phyloP scores from a whole-genome alignment of 2,797 vertebrate species.

The Remorina albescens region DNA sequence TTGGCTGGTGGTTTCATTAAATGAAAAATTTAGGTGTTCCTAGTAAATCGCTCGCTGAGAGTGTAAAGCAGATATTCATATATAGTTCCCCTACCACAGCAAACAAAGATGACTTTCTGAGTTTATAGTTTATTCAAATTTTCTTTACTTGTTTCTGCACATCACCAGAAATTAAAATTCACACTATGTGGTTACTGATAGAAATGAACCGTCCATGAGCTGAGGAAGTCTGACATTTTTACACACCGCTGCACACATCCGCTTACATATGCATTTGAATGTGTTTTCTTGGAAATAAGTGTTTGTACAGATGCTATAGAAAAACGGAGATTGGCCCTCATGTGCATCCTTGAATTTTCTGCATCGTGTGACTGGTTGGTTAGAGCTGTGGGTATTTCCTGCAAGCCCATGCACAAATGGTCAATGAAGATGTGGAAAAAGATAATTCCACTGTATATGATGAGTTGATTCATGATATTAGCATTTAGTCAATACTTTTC shows the following conservation, averaged over 20 bases:
- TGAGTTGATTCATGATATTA: slow-evolving; percentile 63
- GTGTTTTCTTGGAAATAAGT: slow-evolving; percentile 29
- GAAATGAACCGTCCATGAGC: slow-evolving; percentile 54
- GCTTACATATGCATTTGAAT: not conserved
- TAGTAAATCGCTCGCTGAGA: not conserved
- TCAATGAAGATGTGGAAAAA: slow-evolving; percentile 34
- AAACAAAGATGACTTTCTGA: not conserved
- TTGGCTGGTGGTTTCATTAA: not conserved
- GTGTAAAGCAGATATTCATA: not conserved
- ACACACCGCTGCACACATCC: slow-evolving; percentile 8
- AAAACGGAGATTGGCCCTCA: slow-evolving; percentile 8
- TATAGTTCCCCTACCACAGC: not conserved
- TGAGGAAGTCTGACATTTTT: slow-evolving; percentile 55
- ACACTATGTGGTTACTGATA: slow-evolving; percentile 44
- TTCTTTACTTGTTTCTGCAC: slow-evolving; percentile 19
- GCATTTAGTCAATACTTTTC: slow-evolving; percentile 60
- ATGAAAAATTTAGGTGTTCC: not conserved
- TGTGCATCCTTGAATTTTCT: not conserved
- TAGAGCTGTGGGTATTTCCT: slow-evolving; percentile 23
- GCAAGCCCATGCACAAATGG: not conserved
- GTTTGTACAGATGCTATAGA: not conserved
- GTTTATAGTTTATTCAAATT: slow-evolving; percentile 24
- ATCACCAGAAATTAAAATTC: slow-evolving; percentile 57
- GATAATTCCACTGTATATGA: slow-evolving; percentile 45
- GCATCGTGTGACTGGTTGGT: slow-evolving; percentile 18